phyloP scores from a whole-genome alignment of 2,113 vertebrate genomes.

The Acanthochromis polyacanthus region DNA sequence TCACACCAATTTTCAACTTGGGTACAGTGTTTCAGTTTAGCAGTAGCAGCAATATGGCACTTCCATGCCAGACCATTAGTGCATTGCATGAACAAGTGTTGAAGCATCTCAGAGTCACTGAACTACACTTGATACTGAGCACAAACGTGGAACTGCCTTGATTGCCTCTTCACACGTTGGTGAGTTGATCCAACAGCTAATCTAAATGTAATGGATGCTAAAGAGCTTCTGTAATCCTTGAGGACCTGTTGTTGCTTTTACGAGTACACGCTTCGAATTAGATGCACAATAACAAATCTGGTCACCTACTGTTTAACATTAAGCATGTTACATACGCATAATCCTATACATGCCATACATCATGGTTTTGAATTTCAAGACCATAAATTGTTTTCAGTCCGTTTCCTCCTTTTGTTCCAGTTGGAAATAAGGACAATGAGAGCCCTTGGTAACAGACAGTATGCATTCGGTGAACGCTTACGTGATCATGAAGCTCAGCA shows the following conservation, averaged over 20 bases:
- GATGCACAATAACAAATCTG: background rate
- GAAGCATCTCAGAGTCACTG: constrained; percentile 13
- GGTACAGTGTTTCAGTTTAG: no score
- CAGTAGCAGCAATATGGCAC: background rate
- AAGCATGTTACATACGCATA: no score
- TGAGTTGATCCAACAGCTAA: constrained; percentile 6
- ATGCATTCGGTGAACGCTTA: constrained; percentile 17
- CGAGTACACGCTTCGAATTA: background rate
- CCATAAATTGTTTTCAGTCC: background rate
- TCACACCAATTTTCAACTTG: background rate
- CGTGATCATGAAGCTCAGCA: constrained; percentile 7
- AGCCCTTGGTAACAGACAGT: constrained; percentile 16
- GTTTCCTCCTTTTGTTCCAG: background rate
- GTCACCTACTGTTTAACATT: background rate
- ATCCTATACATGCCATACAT: background rate
- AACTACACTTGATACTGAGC: constrained; percentile 8
- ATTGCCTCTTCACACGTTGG: constrained; percentile 21
- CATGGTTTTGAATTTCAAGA: constrained; percentile 9
- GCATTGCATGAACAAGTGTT: background rate
- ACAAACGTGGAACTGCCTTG: background rate
- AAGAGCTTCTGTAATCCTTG: background rate
- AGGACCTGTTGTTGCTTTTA: background rate
- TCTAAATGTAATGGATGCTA: constrained; percentile 6
- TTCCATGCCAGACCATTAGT: constrained; percentile 13
- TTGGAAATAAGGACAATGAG: background rate